Base-by-base conservation (phyloP, 1,140 invertebrate species). In the Zaprionus tsacasi region DNA sequence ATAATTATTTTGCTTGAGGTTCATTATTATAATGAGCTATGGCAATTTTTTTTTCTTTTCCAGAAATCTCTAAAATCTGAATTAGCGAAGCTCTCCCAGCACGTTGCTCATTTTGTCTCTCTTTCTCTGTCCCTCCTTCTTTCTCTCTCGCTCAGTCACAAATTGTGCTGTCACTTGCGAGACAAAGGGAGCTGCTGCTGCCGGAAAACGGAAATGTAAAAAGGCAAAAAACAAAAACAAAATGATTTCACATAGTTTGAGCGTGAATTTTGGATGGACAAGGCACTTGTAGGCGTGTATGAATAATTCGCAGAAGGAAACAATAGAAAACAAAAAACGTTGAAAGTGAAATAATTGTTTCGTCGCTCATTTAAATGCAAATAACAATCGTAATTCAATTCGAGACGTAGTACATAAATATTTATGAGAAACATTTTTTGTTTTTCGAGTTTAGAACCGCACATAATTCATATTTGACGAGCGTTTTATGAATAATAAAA, bases 201-300 rank as follows among this genome's bases (percentile, higher is more conserved):
- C 7, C 33, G 57, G 54, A 71, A 70, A 79, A 36, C 80, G 83
- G 80, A 87, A 87, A 80, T 78, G 60, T 75, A 79, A 70, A 59
- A 36, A 36, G 33, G 21, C 43, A 54, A 15, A 52, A 38, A 21
- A 57, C 25, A 17, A n/a, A 45, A 15, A 70, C 21, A n/a, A 33
- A 60, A 21, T 8, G 54, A 45, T 35, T 35, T 11, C 27, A 11
- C 43, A 15, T 21, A 50, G 45, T 12, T 25, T 50, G 8, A 21
- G 21, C 2, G 45, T 25, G 45, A 50, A 45, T 45, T 7, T 45
- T 45, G n/a, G 7, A 2, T 45, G 40, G 40, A n/a, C 6, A 45
- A 8, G 13, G 38, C 38, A 40, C 6, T 40, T 30, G 27, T 13
- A n/a, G 38, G 38, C n/a, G 13, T n/a, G 6, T n/a, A 50, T 50